Conservation (phyloP, 1,140 invertebrate genomes). For the Heliconius hewitsoni region DNA sequence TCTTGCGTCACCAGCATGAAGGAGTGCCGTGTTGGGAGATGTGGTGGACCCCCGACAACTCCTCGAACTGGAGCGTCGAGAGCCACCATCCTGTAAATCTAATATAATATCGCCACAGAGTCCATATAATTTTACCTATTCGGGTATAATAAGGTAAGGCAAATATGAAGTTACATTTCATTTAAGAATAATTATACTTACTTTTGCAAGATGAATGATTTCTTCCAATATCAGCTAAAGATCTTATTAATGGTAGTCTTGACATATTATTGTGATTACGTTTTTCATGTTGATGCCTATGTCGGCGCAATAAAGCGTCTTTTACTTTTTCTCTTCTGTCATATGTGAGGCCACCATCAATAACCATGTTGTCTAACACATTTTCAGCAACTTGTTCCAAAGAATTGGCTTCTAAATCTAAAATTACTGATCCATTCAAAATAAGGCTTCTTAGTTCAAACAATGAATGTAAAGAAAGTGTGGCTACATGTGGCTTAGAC, state of each 20-base stretch:
- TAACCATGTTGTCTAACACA: conserved; percentile 95
- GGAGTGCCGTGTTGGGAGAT: conserved; percentile 82
- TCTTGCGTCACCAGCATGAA: conserved; percentile 85
- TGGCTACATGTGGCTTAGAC: conserved; percentile 97
- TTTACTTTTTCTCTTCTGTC: conserved; percentile 91
- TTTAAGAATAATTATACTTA: conserved; percentile 81
- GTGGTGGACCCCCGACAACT: conserved; percentile 79
- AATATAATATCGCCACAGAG: conserved; percentile 79
- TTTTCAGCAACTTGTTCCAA: conserved; percentile 95
- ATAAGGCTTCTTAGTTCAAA: conserved; percentile 94
- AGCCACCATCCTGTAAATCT: conserved; percentile 84
- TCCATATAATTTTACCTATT: conserved; percentile 45
- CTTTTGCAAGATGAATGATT: conserved; percentile 98
- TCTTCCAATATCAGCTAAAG: conserved; percentile 97
- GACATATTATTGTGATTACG: conserved; percentile 90
- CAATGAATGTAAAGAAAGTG: conserved; percentile 93
- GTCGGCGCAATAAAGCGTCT: conserved; percentile 93
- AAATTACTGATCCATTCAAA: conserved; percentile 93
- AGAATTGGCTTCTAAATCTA: conserved; percentile 93
- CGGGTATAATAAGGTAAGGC: conserved; percentile 28
- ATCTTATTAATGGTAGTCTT: conserved; percentile 95
- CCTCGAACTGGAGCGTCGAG: conserved; percentile 75
- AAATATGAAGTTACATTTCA: conserved; percentile 17
- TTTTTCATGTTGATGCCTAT: conserved; percentile 97
- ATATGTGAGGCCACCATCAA: conserved; percentile 87